Conservation (phyloP, 2,797 vertebrate species). For the Gouania willdenowi region DNA sequence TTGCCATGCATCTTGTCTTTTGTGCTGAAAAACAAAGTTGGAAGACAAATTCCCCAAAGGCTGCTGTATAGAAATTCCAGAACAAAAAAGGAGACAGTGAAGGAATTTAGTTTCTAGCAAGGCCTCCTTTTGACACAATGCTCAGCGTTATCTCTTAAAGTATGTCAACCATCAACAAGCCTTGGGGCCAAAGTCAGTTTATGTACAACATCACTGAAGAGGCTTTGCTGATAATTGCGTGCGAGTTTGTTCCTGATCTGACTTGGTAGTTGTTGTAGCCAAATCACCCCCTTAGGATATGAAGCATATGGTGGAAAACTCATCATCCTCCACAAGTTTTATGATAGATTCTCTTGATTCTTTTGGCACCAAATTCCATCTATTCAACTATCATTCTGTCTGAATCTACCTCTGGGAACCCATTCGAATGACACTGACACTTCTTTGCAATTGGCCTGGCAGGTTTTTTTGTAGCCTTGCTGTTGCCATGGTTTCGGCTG, state of each 20-base stretch:
- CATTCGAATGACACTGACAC: conserved; percentile 34
- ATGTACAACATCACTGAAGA: conserved; percentile 27
- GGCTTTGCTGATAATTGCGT: conserved; percentile 27
- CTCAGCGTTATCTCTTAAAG: conserved; percentile 17
- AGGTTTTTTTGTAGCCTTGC: conserved; percentile 49
- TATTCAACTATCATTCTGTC: conserved; percentile 29
- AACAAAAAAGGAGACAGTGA: background rate
- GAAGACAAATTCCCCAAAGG: conserved; percentile 10
- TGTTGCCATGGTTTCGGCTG: conserved; percentile 66
- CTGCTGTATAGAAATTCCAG: conserved; percentile 1
- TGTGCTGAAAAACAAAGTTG: conserved; percentile 12
- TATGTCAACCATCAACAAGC: conserved; percentile 13
- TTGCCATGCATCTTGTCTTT: conserved; percentile 14
- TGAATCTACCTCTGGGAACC: conserved; percentile 34
- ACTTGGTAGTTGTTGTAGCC: conserved; percentile 19
- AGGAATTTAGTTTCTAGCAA: background rate
- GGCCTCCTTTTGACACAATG: background rate
- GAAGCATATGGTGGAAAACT: conserved; percentile 23
- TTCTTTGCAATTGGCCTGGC: conserved; percentile 52
- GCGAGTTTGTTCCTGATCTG: conserved; percentile 37
- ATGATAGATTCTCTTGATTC: conserved; percentile 29
- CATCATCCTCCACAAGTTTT: conserved; percentile 6
- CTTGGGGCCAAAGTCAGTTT: conserved; percentile 24
- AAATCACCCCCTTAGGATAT: conserved; percentile 24
- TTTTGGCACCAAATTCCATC: conserved; percentile 27